Conservation (phyloP, 2,888 invertebrate genomes). For the Drepana falcataria region DNA sequence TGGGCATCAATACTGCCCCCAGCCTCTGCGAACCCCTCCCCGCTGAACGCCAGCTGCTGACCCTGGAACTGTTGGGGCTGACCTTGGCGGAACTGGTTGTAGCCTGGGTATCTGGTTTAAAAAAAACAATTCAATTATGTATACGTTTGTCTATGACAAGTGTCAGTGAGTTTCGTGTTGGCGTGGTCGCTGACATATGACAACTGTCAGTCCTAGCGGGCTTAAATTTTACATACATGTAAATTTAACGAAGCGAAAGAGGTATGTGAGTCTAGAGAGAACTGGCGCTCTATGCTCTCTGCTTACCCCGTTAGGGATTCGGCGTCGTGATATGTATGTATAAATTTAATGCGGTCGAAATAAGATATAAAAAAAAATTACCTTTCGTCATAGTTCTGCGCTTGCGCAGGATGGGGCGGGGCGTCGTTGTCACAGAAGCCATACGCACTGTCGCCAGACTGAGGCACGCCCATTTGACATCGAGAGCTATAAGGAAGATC, state of each 20-base stretch:
- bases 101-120: slow-evolving; percentile 9
- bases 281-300: no score
- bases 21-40: slow-evolving; percentile 78
- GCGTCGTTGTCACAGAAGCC: slow-evolving; percentile 81
- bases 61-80: slow-evolving; percentile 15
- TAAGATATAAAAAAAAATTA: not conserved
- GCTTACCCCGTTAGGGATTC: no score
- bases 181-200: no score
- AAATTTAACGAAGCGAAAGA: no score
- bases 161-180: no score
- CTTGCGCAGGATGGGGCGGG: slow-evolving; percentile 24
- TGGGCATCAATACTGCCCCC: slow-evolving; percentile 76
- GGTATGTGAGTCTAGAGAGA: no score
- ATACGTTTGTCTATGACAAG: no score
- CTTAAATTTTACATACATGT: no score
- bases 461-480: slow-evolving; percentile 83
- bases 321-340: no score
- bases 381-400: not conserved
- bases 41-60: slow-evolving; percentile 24
- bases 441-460: slow-evolving; percentile 87
- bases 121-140: not conserved
- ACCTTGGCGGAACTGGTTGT: not conserved
- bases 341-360: no score
- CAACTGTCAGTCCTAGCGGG: no score
- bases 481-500: slow-evolving; percentile 55